Conservation (phyloP, 2,113 vertebrate genomes). For the Phyllostomus hastatus region DNA sequence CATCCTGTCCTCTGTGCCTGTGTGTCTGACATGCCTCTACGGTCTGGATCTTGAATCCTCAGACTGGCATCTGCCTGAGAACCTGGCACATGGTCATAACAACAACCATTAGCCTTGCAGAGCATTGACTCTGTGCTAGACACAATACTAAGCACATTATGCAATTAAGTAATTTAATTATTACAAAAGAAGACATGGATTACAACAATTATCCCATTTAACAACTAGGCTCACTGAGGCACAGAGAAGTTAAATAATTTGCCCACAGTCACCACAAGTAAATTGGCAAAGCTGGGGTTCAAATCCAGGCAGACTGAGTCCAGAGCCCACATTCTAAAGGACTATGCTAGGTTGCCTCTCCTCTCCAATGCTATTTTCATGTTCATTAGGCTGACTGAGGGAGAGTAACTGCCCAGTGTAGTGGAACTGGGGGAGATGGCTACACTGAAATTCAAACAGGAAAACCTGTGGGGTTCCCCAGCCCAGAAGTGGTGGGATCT, state of each 20-base stretch:
- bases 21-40: neutral
- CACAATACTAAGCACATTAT: neutral
- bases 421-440: neutral
- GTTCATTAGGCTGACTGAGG: neutral
- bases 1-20: neutral
- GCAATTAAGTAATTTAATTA: neutral
- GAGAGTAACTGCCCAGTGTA: neutral
- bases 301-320: neutral
- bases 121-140: neutral
- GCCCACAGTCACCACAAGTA: neutral
- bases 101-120: neutral
- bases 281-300: neutral
- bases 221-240: slow-evolving; percentile 4
- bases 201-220: neutral
- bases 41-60: neutral
- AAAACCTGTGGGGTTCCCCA: neutral
- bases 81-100: neutral
- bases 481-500: neutral
- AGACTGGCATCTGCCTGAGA: neutral
- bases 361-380: neutral
- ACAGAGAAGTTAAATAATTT: neutral
- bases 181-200: neutral
- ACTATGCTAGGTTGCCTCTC: neutral
- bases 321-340: neutral
- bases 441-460: neutral